Conservation (phyloP, 1,140 invertebrate genomes). For the Heliothis virescens region DNA sequence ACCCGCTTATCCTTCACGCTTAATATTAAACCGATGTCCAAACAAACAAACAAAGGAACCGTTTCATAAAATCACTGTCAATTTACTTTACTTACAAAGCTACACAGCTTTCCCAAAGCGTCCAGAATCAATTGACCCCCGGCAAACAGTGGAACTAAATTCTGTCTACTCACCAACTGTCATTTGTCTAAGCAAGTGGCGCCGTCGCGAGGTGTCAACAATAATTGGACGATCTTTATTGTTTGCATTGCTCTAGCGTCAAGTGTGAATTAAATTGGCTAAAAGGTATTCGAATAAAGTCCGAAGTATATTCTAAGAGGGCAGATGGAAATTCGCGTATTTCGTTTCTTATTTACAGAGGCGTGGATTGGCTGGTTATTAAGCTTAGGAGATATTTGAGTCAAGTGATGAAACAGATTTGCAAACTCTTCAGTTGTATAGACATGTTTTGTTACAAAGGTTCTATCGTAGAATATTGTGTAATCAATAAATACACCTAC, state of each 20-base stretch:
- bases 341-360: conserved; percentile 42
- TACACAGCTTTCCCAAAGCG: conserved; percentile 15
- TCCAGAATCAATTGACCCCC: not conserved
- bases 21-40: not conserved
- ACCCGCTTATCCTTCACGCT: not conserved
- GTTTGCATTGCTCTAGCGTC: conserved; percentile 35
- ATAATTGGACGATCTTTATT: conserved; percentile 20
- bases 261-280: conserved; percentile 42
- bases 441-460: not conserved
- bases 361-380: conserved; percentile 31
- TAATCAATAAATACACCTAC: too few relatives aligned
- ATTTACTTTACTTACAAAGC: conserved; percentile 38
- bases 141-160: not conserved
- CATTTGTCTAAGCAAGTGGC: not conserved
- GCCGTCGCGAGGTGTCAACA: not conserved
- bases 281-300: conserved; percentile 36
- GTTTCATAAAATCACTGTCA: conserved; percentile 28
- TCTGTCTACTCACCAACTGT: not conserved
- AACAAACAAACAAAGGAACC: conserved; percentile 17
- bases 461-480: too few relatives aligned
- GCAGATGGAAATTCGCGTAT: conserved; percentile 24
- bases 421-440: not conserved
- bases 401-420: conserved; percentile 2
- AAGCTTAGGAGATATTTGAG: not conserved
- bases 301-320: not conserved